Evolutionary conservation across 1,140 invertebrate genomes (phyloP).

Genomic region (Drosophila pseudoananassae): DNA sequence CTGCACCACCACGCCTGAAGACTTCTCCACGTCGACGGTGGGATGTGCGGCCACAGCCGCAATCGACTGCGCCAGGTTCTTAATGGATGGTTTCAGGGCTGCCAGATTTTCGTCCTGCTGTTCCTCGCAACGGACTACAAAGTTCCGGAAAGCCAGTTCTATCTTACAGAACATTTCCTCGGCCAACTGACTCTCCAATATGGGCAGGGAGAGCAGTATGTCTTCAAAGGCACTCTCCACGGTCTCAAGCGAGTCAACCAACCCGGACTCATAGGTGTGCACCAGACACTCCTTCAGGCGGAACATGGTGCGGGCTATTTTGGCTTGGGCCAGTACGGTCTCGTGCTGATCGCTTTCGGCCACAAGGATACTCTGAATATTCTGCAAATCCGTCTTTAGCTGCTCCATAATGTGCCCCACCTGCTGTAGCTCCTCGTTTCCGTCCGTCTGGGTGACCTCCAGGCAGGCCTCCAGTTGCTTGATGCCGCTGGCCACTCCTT

Average conservation of each 20-base stretch:
- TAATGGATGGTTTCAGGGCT: constrained; percentile 38
- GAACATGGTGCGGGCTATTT: constrained; percentile 77
- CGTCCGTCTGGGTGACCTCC: constrained; percentile 43
- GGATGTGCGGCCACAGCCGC: constrained; percentile 42
- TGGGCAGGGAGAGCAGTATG: constrained; percentile 67
- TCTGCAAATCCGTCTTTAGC: constrained; percentile 63
- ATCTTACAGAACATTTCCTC: constrained; percentile 76
- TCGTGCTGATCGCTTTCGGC: constrained; percentile 55
- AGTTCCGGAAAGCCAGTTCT: constrained; percentile 38
- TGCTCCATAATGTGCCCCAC: constrained; percentile 69
- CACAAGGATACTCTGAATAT: constrained; percentile 59
- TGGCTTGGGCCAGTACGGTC: constrained; percentile 56
- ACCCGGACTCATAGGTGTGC: constrained; percentile 77
- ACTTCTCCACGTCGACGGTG: constrained; percentile 70
- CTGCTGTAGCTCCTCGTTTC: constrained; percentile 51
- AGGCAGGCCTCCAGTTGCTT: constrained; percentile 72
- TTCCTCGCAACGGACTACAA: constrained; percentile 26
- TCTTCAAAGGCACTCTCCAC: constrained; percentile 79
- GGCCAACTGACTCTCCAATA: constrained; percentile 69
- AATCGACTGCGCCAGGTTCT: constrained; percentile 45
- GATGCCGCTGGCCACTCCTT: constrained; percentile 73
- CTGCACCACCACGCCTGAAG: constrained; percentile 59
- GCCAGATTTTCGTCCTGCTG: constrained; percentile 16
- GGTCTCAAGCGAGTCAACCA: constrained; percentile 74
- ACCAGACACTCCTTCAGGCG: constrained; percentile 78